These are phyloP conservation scores for Chloebia gouldiae DNA, from an alignment of 2,113 vertebrate species.

Conservation along the genomic window DNA sequence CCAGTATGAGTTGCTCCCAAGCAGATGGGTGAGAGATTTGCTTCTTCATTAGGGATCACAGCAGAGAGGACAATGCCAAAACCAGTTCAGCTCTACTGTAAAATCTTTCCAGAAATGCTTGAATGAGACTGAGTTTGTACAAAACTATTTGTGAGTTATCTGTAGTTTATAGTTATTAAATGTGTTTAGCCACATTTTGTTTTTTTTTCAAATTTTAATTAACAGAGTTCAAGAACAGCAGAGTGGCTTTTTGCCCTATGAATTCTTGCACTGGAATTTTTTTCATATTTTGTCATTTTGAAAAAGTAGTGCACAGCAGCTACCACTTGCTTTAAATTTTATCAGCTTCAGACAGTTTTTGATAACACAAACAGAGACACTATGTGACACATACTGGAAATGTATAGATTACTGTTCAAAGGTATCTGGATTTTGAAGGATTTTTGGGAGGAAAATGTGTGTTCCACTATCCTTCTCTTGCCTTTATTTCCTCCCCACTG, in stretches of 20 bases:
- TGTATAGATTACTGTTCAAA: constrained; percentile 16
- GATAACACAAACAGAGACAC: background rate
- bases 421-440: background rate
- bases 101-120: background rate
- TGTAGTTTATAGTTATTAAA: background rate
- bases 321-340: constrained; percentile 19
- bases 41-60: background rate
- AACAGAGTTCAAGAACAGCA: background rate
- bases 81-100: background rate
- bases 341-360: constrained; percentile 15
- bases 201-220: background rate
- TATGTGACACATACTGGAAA: constrained; percentile 1
- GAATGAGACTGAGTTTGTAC: background rate
- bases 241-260: accelerated
- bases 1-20: background rate
- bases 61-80: background rate
- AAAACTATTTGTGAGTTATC: background rate
- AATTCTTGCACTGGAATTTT: background rate
- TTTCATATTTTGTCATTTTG: background rate
- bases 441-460: background rate
- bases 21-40: background rate
- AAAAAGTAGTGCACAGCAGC: background rate
- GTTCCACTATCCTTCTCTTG: background rate
- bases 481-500: background rate
- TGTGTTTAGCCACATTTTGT: background rate